These are phyloP conservation scores for Leptonema lineaticorne DNA, from an alignment of 1,140 invertebrate species.

Conservation along the genomic window DNA sequence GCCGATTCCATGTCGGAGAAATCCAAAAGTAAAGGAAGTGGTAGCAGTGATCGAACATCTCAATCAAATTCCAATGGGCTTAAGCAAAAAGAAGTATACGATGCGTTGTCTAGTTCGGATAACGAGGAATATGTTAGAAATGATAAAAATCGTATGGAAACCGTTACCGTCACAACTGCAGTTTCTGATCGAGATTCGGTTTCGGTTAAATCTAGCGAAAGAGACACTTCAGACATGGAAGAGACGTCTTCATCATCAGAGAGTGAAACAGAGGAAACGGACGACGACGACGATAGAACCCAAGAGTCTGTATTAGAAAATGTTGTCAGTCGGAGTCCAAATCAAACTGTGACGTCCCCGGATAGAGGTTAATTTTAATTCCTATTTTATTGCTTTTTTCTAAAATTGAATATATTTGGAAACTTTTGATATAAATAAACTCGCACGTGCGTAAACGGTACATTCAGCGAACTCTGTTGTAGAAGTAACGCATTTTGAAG, in stretches of 20 bases:
- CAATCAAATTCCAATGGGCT: not conserved
- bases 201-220: slow-evolving; percentile 54
- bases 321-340: not conserved
- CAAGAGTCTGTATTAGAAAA: slow-evolving; percentile 11
- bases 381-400: too few species aligned
- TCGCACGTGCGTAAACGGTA: not conserved
- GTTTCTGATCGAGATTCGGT: slow-evolving; percentile 52
- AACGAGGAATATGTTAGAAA: slow-evolving; percentile 9
- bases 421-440: too few species aligned
- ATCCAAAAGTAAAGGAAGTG: not conserved
- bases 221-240: slow-evolving; percentile 31
- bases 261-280: slow-evolving; percentile 22
- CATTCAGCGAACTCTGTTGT: slow-evolving; percentile 7
- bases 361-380: slow-evolving; percentile 26
- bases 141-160: too few species aligned
- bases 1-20: slow-evolving; percentile 7
- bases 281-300: slow-evolving; percentile 24
- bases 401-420: too few species aligned
- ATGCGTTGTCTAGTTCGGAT: slow-evolving; percentile 34
- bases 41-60: not conserved
- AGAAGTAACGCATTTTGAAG: not conserved
- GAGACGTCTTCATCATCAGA: slow-evolving; percentile 15
- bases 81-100: not conserved
- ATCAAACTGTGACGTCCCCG: slow-evolving; percentile 1
- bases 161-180: slow-evolving; percentile 37